These are phyloP conservation scores for Probosciger aterrimus DNA, from an alignment of 2,113 vertebrate species.

Conservation along the genomic window DNA sequence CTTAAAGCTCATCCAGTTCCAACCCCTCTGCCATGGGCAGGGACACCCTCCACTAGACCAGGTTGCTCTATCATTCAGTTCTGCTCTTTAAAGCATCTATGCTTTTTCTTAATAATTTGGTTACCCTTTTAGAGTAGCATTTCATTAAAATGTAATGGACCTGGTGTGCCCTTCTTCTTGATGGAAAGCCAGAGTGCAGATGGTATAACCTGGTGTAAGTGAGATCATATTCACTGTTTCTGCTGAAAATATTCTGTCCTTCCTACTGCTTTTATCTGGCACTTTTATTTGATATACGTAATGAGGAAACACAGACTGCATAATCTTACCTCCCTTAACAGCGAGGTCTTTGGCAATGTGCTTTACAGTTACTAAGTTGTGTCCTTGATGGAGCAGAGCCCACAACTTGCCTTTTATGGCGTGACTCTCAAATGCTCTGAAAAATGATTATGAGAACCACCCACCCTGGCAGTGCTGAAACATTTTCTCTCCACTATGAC, in stretches of 20 bases:
- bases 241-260: neutral
- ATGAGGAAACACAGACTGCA: neutral
- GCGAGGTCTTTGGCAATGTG: neutral
- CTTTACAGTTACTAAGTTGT: neutral
- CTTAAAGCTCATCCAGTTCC: neutral
- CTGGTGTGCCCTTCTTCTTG: neutral
- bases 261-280: neutral
- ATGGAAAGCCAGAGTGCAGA: neutral
- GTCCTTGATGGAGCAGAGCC: neutral
- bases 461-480: rapidly evolving
- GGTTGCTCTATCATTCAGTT: neutral
- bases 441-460: rapidly evolving
- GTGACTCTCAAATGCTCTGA: neutral
- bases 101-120: neutral
- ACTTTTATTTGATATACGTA: neutral
- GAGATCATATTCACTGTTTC: neutral
- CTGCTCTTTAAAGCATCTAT: neutral
- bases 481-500: neutral
- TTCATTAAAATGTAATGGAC: neutral
- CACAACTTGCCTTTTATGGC: neutral
- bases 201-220: neutral
- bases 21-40: neutral
- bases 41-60: neutral
- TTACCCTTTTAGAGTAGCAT: neutral
- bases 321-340: neutral